Percentiles rank a stretch among this genome's conserved stretches.
These are phyloP conservation scores for Liopterus haemorrhoidalis DNA, from an alignment of 2,888 invertebrate species.

Conservation along the genomic window DNA sequence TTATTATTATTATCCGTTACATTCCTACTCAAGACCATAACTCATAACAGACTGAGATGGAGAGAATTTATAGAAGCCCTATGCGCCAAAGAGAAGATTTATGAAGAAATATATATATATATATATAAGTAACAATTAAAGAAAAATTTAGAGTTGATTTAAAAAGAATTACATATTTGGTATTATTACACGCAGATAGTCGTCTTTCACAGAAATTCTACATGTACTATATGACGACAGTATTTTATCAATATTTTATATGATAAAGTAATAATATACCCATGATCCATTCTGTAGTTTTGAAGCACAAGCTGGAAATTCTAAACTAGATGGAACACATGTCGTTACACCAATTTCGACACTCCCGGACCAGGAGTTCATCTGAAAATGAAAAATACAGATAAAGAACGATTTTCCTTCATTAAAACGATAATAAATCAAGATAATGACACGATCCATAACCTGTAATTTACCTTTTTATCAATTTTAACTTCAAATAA, in stretches of 20 bases:
- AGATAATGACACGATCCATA: constrained; percentile 8
- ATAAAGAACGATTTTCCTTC: constrained; percentile 4
- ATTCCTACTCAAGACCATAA: no score
- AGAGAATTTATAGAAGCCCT: no score
- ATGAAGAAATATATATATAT: no score
- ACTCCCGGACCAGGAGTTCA: constrained; percentile 73
- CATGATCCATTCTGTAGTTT: constrained; percentile 77
- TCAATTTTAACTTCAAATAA: constrained; percentile 83
- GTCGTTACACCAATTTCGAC: constrained; percentile 71
- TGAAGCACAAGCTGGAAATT: constrained; percentile 69
- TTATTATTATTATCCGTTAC: no score
- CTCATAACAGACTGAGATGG: no score
- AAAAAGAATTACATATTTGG: no score
- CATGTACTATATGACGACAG: constrained; percentile 1
- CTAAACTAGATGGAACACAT: constrained; percentile 60
- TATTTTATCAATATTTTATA: constrained; percentile 7
- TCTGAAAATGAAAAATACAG: constrained; percentile 47
- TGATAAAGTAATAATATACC: constrained; percentile 47
- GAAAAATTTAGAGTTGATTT: no score
- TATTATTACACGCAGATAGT: not conserved
- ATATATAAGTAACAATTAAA: no score
- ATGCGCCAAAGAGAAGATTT: no score
- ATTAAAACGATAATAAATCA: constrained; percentile 3
- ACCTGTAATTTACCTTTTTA: constrained; percentile 66
- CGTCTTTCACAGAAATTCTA: constrained; percentile 3